Base-by-base conservation (phyloP, 1,140 invertebrate genomes). In the Hylyphantes graminicola region DNA sequence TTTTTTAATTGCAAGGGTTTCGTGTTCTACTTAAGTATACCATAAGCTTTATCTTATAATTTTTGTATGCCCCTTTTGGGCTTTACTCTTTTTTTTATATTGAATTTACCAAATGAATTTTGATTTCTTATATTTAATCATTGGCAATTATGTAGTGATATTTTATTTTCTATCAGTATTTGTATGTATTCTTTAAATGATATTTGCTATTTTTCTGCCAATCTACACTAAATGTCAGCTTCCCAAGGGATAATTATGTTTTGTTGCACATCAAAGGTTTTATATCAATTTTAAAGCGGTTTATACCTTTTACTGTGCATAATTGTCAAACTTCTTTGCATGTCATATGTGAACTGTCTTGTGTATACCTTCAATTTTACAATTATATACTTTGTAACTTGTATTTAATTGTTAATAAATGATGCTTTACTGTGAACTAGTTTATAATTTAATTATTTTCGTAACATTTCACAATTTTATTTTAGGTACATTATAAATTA, bases 321-420 rank as follows among this genome's bases (percentile, higher is more conserved):
- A 81, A 65, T 64, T 83, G 80, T 83, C 80, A 64, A 55, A 54
- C 70, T 75, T 83, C 17, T 80, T 83, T 83, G 80, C 80, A 83
- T 72, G 61, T 54, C 61, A 61, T 75, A 19, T 83, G 79, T 82
- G 79, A 35, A 73, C 48, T 82, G 80, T 83, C 72, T 83, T 57
- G 61, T 83, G 80, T 83, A 67, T 83, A 75, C 65, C 80, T 19
- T 74, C 70, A 83, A 75, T 83, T 83, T 83, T 83, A 73, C 70
- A 65, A 83, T 75, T 83, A 53, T 83, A 83, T 83, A 83, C 80
- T 72, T 83, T 83, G 74, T 70, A 74, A 83, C 55, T 63, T 74
- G 65, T 70, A 74, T 74, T 83, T 83, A 73, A 83, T 72, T 83
- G 80, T 83, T 83, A 83, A 83, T 83, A 83, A 83, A 75, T 59